Base-by-base conservation (phyloP, 2,888 invertebrate genomes). In the Orchestes rusci region DNA sequence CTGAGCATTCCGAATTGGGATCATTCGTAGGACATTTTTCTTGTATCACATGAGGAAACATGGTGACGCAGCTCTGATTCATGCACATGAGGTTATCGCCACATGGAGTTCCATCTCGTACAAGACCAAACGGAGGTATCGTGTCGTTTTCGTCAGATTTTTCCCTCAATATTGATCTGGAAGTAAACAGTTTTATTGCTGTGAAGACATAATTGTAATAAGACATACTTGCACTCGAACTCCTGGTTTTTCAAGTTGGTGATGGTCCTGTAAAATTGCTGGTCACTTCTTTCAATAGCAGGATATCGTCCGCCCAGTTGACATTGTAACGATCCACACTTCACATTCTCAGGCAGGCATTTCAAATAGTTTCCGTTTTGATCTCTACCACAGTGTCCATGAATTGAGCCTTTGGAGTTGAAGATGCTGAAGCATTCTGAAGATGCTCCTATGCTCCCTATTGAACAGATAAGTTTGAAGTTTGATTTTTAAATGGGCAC, bases 151-250 rank as follows among this genome's bases (percentile, higher is more conserved):
- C 32, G 43, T 76, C 75, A 28, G 77, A 75, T 37, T 78, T 76
- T 4, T 84, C 86, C 48, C 79, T 82, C 7, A 85, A 85, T 19
- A 85, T 80, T 20, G 86, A 80, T 68, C 87, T 87, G 31, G 17
- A 35, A 41, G 31, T 16, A 30, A 23, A 10, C 23, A 7, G 5
- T 23, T 7, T 23, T 23, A 23, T 5, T 23, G 10, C 23, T 23
- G 23, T 10, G 5, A 23, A 23, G 10, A 23, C 7, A 23, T 7
- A 23, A 5, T 39, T 16, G 8, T 31, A 37, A 35, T n/a, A n/a
- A n/a, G n/a, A 82, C 87, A 81, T 70, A 94, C 94, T 95, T 96
- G 93, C 95, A 96, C 70, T 94, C 92, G 64, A 86, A 92, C 67
- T 94, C 92, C 49, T 78, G 75, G 31, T 90, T 87, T 62, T 87